Base-by-base conservation (phyloP, 2,797 vertebrate genomes). In the Eutrigla gurnardus region DNA sequence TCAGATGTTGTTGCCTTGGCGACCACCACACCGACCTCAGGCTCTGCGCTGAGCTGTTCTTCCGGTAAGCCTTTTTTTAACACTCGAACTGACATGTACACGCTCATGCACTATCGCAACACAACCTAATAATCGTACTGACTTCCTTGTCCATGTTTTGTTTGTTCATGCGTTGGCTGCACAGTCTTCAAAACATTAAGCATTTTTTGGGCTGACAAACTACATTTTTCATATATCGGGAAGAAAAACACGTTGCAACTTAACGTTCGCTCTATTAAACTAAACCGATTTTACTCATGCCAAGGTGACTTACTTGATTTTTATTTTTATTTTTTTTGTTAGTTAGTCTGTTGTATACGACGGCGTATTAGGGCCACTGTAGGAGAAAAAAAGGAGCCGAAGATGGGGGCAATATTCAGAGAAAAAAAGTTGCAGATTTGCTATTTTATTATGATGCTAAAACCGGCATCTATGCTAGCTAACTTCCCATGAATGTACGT, bases 251-350 rank as follows among this genome's bases (percentile, higher is more conserved):
- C 58, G 73, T n/a, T 66, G 80, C 70, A 71, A 85, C 80, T 80
- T 63, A 8, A 40, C 7, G 25, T 14, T 45, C 5, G 13, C 13
- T 15, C 76, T 53, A 67, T 75, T 65, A 69, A 78, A 65, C 50
- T 70, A 70, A 89, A 89, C 85, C 59, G 64, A 77, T 75, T 62
- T 69, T 86, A 81, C 77, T 74, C 70, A 89, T 87, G 91, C 91
- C 90, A 87, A 92, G 89, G 88, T 92, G 90, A 92, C 86, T 90
- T 91, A 92, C 91, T 94, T 93, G 91, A 93, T 90, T 83, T 65
- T 80, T 66, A n/a, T 70, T 65, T 17, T 47, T 17, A 2, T 70
- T 61, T 66, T 66, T 55, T 74, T 47, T 69, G 81, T 85, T 90
- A 87, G 89, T 95, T 88, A 93, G 84, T 95, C 13, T 92, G 94